Conservation (phyloP, 1,140 invertebrate species). For the Lepidurus couesii region DNA sequence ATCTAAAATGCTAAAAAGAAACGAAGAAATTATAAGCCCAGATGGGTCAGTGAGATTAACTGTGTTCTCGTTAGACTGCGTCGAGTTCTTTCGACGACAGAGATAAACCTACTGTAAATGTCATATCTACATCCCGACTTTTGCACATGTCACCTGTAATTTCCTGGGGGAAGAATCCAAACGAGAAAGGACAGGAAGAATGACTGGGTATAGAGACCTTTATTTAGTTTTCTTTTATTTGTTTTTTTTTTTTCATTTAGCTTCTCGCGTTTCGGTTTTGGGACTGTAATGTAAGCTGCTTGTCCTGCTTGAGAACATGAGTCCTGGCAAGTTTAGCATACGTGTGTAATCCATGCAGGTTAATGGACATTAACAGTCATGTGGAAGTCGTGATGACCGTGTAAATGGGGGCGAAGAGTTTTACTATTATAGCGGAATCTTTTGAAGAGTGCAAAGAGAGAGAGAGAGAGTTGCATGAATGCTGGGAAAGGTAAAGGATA, state of each 20-base stretch:
- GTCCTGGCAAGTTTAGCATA: conserved; percentile 13
- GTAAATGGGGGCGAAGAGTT: conserved; percentile 17
- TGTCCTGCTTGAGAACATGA: not conserved
- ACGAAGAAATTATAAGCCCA: not conserved
- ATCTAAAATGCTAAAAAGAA: no score
- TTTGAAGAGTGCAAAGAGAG: conserved; percentile 6
- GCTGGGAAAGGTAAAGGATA: not conserved
- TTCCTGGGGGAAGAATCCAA: not conserved
- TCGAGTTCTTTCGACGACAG: not conserved
- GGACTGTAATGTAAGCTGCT: not conserved
- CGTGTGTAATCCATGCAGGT: conserved; percentile 17
- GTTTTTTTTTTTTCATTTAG: not conserved
- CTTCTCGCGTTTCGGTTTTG: not conserved
- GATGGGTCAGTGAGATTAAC: not conserved
- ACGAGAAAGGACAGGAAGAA: conserved; percentile 11
- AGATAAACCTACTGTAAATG: not conserved
- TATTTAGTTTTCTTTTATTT: not conserved
- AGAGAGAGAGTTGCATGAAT: not conserved
- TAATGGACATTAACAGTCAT: conserved; percentile 22
- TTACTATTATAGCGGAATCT: conserved; percentile 16
- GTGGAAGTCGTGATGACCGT: conserved; percentile 20
- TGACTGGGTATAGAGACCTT: not conserved
- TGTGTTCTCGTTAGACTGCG: not conserved
- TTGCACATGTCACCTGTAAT: conserved; percentile 4
- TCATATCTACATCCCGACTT: not conserved